Base-by-base conservation (phyloP, 2,113 vertebrate species). In the Cinclus mexicanus region DNA sequence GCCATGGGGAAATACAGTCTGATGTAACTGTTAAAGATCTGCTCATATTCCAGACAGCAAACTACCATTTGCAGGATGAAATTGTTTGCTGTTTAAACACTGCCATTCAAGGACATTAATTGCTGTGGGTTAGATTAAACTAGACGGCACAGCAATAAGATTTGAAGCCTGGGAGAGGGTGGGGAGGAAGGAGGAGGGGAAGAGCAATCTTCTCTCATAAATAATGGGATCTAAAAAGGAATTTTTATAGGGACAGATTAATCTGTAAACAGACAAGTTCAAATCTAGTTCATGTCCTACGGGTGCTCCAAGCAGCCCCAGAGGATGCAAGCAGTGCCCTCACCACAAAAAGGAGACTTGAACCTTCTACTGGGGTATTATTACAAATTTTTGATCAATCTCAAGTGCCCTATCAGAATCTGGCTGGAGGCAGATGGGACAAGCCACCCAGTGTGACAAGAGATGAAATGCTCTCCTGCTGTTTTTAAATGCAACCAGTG, bases 31-130 rank as follows among this genome's bases (percentile, higher is more conserved):
- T 65, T 85, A 81, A 85, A 94, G 72, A 65, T 63, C 53, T 82
- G 90, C 88, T 97, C 41, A 6, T 92, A 97, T 97, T 97, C 93
- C 59, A 94, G 80, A 64, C 87, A 94, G 85, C 93, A 84, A 64
- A 42, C 65, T 75, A 81, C 86, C 94, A 90, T 81, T 97, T 95
- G 96, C 77, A 90, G 80, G 92, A 92, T 93, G 81, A 97, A 95
- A 96, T 78, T 92, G 85, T 97, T 97, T 97, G 95, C 96, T 89
- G 88, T 96, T 97, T 96, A 96, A 97, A 96, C 90, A 89, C 83
- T 96, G 90, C 89, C 87, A 89, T 83, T 95, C 97, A 97, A 96
- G 97, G 80, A 97, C 95, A 96, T 95, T 97, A 98, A 98, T 97
- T 96, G 96, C 90, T 96, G 71, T 90, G 78, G 93, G 90, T 97